Conservation (phyloP, 2,113 vertebrate species). For the Tretioscincus oriximinensis region DNA sequence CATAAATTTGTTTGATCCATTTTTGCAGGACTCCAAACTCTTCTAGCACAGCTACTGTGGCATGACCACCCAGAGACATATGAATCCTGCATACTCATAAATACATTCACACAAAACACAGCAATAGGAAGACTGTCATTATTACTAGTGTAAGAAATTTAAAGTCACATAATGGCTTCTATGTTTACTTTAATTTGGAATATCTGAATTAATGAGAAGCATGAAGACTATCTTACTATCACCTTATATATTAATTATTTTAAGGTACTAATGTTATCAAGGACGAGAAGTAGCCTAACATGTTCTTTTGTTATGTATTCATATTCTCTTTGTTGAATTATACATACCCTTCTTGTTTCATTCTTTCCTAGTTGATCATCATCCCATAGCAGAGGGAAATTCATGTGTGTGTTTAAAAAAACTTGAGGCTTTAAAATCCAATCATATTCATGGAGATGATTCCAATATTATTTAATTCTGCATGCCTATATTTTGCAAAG, state of each 20-base stretch:
- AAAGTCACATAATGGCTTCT: not conserved
- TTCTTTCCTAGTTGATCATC: not conserved
- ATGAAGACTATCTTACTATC: too few species aligned
- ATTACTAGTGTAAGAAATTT: not conserved
- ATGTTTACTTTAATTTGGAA: not conserved
- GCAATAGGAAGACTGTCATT: too few species aligned
- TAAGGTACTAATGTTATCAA: not conserved
- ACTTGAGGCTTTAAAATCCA: not conserved
- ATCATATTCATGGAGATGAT: not conserved
- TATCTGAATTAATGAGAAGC: not conserved
- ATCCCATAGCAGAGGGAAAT: not conserved
- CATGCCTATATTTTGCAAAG: slow-evolving; percentile 3
- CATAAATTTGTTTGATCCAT: too few species aligned
- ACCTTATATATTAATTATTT: not conserved
- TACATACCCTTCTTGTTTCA: not conserved
- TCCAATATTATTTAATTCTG: not conserved
- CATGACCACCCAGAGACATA: too few species aligned
- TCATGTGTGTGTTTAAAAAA: not conserved
- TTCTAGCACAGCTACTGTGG: too few species aligned
- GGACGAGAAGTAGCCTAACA: too few species aligned
- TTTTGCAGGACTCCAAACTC: too few species aligned
- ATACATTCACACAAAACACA: too few species aligned
- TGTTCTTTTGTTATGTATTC: not conserved
- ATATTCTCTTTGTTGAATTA: not conserved
- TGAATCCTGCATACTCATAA: too few species aligned